phyloP scores from a whole-genome alignment of 2,113 vertebrate species.

The Callospermophilus lateralis region DNA sequence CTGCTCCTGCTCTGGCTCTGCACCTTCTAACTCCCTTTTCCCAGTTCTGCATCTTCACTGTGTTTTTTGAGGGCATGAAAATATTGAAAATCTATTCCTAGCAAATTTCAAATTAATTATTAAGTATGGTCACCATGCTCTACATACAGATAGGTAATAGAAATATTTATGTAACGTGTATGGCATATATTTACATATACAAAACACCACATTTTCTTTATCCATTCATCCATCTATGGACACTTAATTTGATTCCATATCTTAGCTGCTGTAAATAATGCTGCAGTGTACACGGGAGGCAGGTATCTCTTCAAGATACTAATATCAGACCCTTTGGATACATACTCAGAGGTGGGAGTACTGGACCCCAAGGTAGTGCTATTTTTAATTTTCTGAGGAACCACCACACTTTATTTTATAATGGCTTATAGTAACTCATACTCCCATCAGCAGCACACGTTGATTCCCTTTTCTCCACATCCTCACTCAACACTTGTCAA shows the following conservation, averaged over 20 bases:
- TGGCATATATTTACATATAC: not conserved
- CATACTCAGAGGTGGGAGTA: not conserved
- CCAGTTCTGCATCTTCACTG: constrained; percentile 68
- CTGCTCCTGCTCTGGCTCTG: not conserved
- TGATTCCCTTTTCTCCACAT: not conserved
- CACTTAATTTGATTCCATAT: not conserved
- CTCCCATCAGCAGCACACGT: not conserved
- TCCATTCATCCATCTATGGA: not conserved
- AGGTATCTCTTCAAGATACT: not conserved
- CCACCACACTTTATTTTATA: not conserved
- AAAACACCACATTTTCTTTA: not conserved
- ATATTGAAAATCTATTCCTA: too few species aligned
- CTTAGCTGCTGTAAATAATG: not conserved
- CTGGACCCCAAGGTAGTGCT: not conserved
- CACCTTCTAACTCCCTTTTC: constrained; percentile 30
- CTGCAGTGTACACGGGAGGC: not conserved
- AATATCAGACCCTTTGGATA: not conserved
- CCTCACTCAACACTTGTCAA: not conserved
- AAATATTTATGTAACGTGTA: not conserved
- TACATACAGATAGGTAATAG: not conserved
- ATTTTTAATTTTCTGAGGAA: not conserved
- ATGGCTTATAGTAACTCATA: not conserved
- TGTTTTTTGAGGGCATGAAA: too few species aligned
- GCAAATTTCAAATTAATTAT: not conserved
- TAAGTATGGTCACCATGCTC: not conserved